Conservation (phyloP, 2,888 invertebrate genomes). For the Lomographa bimaculata region DNA sequence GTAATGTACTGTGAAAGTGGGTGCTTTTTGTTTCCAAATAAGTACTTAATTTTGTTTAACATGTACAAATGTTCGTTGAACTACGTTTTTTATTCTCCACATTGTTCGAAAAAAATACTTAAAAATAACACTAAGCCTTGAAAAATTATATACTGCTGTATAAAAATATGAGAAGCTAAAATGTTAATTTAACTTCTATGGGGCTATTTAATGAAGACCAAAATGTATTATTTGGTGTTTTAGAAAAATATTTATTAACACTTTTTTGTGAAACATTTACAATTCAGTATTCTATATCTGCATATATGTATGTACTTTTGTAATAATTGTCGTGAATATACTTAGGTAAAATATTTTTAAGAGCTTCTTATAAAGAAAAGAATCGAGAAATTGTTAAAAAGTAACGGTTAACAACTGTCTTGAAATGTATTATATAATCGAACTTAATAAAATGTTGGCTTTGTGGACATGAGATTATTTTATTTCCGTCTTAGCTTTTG, state of each 20-base stretch:
- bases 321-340: conserved; percentile 22
- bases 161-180: too few relatives aligned
- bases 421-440: conserved; percentile 49
- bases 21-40: too few relatives aligned
- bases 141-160: too few relatives aligned
- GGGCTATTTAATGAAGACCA: background rate
- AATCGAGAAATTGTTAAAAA: conserved; percentile 42
- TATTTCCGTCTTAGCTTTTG: conserved; percentile 20
- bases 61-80: too few relatives aligned
- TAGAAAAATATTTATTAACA: conserved; percentile 74
- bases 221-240: conserved; percentile 51
- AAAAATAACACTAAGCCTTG: too few relatives aligned
- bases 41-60: too few relatives aligned
- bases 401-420: conserved; percentile 42
- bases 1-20: too few relatives aligned
- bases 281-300: conserved; percentile 17
- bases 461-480: conserved; percentile 51
- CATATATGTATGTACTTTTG: conserved; percentile 15
- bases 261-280: conserved; percentile 63
- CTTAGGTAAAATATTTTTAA: conserved; percentile 36
- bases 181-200: too few relatives aligned
- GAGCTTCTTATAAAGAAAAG: conserved; percentile 53
- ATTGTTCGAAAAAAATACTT: too few relatives aligned
- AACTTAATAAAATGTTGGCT: conserved; percentile 62
- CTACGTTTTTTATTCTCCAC: too few relatives aligned